These are phyloP conservation scores for Beris morrisii DNA, from an alignment of 2,888 invertebrate species.

Conservation along the genomic window DNA sequence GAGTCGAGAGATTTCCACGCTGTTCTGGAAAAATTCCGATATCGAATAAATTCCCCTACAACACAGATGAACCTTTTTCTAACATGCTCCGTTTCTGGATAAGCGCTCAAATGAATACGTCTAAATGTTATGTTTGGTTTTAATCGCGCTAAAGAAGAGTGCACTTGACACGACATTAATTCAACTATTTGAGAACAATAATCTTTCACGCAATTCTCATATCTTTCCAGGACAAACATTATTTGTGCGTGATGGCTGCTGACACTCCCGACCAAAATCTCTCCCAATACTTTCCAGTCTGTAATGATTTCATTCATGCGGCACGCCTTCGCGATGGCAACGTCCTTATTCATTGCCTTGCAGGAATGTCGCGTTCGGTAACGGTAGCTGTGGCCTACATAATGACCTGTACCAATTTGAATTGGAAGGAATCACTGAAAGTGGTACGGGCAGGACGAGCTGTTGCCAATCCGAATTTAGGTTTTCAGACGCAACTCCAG, in stretches of 20 bases:
- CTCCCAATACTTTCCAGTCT: slow-evolving; percentile 87
- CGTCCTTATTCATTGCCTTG: slow-evolving; percentile 93
- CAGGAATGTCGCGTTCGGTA: slow-evolving; percentile 95
- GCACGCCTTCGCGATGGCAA: slow-evolving; percentile 87
- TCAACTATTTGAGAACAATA: neutral
- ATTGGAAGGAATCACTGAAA: slow-evolving; percentile 91
- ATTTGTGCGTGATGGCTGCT: slow-evolving; percentile 93
- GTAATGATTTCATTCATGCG: slow-evolving; percentile 95
- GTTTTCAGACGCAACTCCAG: slow-evolving; percentile 92
- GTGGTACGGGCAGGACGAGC: slow-evolving; percentile 89
- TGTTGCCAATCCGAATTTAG: slow-evolving; percentile 94
- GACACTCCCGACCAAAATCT: slow-evolving; percentile 94
- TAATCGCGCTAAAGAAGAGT: slow-evolving; percentile 1
- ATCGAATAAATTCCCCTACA: too few relatives aligned
- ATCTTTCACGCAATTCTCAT: neutral
- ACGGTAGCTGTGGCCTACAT: slow-evolving; percentile 95
- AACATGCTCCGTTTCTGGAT: too few relatives aligned
- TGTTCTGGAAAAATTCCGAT: too few relatives aligned
- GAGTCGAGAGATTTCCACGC: too few relatives aligned
- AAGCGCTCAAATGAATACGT: neutral
- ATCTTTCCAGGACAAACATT: slow-evolving; percentile 85
- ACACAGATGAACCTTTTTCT: too few relatives aligned
- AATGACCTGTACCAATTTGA: slow-evolving; percentile 88
- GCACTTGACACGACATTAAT: slow-evolving; percentile 34
- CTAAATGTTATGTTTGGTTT: slow-evolving; percentile 2